Base-by-base conservation (phyloP, 2,113 vertebrate genomes). In the Poeciliopsis prolifica region DNA sequence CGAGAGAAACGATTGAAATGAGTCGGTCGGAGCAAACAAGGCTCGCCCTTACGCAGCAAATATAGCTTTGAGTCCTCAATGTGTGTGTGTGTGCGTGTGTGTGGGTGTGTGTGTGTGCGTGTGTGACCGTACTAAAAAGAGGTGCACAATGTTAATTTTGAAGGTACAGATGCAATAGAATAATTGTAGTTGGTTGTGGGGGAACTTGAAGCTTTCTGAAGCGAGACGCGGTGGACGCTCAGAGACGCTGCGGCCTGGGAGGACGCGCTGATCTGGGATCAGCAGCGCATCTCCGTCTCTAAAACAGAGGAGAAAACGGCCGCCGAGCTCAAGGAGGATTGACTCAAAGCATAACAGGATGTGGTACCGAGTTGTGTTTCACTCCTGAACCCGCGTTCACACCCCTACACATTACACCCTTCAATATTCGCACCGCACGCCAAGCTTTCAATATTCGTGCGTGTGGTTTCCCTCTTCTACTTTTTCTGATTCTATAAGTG, bases 301-400 rank as follows among this genome's bases (percentile, higher is more conserved):
- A 31, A 66, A 64, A 70, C 11, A 26, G 28, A 62, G 77, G 54
- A 72, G 48, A 58, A 40, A 63, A 24, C 22, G 63, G 48, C 65
- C 68, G 71, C 80, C 35, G 35, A 37, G 70, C 74, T 79, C 61
- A 42, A 60, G 61, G 72, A 67, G 78, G 44, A 70, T 54, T 90
- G 87, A 92, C 71, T 89, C 80, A 87, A 75, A 90, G 77, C 93
- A 92, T 42, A 93, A 95, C 94, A 93, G 94, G 94, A 95, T 94
- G 93, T 92, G 92, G 91, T 88, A 1, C 80, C 71, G 75, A 87
- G 82, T 87, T 79, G 85, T 81, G 86, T 90, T 91, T 88, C 80
- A 89, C 85, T 91, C 87, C 86, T 75, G 82, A 88, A 88, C 72
- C 86, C 83, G 86, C 87, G 84, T 89, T 91, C 87, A 91, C 87